phyloP scores from a whole-genome alignment of 2,113 vertebrate species.

The Pseudolaguvia tuberculata region DNA sequence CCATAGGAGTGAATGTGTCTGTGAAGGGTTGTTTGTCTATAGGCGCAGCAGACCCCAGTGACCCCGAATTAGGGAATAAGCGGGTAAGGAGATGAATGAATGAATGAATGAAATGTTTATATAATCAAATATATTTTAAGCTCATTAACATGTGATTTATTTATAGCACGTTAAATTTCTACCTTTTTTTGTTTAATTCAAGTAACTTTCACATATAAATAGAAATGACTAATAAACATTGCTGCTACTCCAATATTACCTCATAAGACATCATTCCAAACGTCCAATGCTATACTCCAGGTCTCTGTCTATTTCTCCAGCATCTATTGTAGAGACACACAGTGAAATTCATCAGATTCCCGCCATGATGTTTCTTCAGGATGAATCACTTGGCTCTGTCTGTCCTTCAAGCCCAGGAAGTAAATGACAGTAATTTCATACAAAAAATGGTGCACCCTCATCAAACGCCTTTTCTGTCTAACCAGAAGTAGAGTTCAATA shows the following conservation, averaged over 20 bases:
- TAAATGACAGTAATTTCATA: conserved; percentile 16
- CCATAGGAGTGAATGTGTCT: too few species aligned
- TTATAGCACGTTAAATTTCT: background rate
- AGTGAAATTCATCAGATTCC: background rate
- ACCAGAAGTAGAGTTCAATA: background rate
- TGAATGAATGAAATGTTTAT: too few species aligned
- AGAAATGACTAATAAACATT: background rate
- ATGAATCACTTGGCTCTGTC: conserved; percentile 31
- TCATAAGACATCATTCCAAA: background rate
- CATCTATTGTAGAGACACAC: background rate
- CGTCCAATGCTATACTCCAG: background rate
- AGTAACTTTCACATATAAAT: background rate
- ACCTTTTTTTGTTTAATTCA: too few species aligned
- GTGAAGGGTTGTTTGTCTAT: too few species aligned
- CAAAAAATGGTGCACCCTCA: too few species aligned
- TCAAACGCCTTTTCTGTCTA: background rate
- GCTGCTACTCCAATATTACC: background rate
- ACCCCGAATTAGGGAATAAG: too few species aligned
- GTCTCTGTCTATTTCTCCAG: background rate
- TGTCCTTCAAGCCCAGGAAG: conserved; percentile 19
- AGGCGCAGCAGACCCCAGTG: too few species aligned
- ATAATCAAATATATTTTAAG: background rate
- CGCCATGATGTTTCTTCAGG: conserved; percentile 30
- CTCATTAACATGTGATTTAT: background rate
- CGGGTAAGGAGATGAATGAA: too few species aligned